Base-by-base conservation (phyloP, 1,140 invertebrate genomes). In the Zaprionus lachaisei region DNA sequence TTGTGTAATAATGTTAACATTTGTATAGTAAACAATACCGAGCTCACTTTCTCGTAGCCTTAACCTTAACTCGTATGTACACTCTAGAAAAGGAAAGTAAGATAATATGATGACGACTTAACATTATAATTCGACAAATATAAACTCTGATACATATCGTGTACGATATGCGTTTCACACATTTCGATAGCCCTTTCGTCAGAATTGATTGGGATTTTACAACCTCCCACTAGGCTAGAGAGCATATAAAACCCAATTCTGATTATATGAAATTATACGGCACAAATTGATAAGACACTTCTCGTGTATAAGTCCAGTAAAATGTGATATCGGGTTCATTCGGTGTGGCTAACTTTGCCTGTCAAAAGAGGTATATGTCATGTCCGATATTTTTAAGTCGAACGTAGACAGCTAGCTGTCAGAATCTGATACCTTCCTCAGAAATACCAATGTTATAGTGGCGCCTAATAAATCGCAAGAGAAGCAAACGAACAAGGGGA, bases 371-470 rank as follows among this genome's bases (percentile, higher is more conserved):
- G 24, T 11, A 47, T 34, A 31, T 38, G 58, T 28, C 55, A 66
- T 66, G 70, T 66, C 28, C 57, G 56, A 38, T 31, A 55, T 47
- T 41, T 69, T 24, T 49, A 63, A 28, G 5, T 56, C 41, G 4
- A 9, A 9, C 17, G 4, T 5, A 58, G 67, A 71, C 73, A 76
- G 34, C 55, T 7, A 44, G 56, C 68, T 76, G 68, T 76, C 73
- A 54, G 41, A 38, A 26, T 31, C 24, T 60, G 62, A 44, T 61
- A 14, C 47, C 44, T 22, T 49, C 26, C 26, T 7, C 17, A 34
- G 17, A 44, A 61, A 44, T 61, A 44, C 26, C 24, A 49, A 24
- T 76, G 73, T 76, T 68, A 72, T 76, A 76, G 44, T 72, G 68
- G 68, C 73, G 68, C 73, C 61, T 55, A 58, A 60, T 61, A 65